A percentile compares a stretch with the other conserved stretches of the same genome.
phyloP scores from a whole-genome alignment of 1,140 invertebrate genomes.

The Scaptomyza pallida region DNA sequence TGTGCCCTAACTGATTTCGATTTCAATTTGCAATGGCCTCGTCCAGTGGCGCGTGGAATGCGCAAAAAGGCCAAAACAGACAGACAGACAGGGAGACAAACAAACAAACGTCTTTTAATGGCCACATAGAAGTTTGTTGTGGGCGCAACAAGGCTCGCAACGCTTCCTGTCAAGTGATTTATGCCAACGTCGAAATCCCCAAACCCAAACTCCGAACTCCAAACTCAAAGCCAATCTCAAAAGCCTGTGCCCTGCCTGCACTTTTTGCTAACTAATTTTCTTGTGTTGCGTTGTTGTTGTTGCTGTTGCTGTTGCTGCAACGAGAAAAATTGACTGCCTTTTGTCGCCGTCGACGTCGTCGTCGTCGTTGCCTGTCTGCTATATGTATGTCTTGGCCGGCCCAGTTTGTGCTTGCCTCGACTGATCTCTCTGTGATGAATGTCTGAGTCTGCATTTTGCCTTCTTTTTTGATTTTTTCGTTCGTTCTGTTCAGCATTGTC shows the following conservation, averaged over 20 bases:
- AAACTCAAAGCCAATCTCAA: constrained; percentile 27
- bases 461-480: constrained; percentile 11
- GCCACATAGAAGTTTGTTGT: constrained; percentile 75
- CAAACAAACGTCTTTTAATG: constrained; percentile 80
- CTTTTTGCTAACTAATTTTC: constrained; percentile 75
- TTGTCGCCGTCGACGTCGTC: constrained; percentile 48
- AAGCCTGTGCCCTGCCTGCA: constrained; percentile 19
- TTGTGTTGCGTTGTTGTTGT: constrained; percentile 58
- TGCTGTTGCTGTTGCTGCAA: constrained; percentile 42
- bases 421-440: constrained; percentile 80
- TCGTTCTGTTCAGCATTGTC: constrained; percentile 37
- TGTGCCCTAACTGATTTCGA: constrained; percentile 71
- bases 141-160: constrained; percentile 80
- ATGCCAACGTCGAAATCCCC: constrained; percentile 64
- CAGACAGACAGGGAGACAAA: constrained; percentile 33
- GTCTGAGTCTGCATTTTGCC: constrained; percentile 42
- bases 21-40: constrained; percentile 78
- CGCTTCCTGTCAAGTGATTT: constrained; percentile 82
- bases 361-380: constrained; percentile 19
- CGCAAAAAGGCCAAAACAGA: constrained; percentile 44
- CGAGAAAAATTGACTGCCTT: constrained; percentile 74
- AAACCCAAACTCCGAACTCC: constrained; percentile 29
- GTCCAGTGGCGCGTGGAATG: constrained; percentile 59
- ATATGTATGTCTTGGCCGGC: constrained; percentile 44
- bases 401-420: constrained; percentile 50